phyloP scores from a whole-genome alignment of 1,140 invertebrate genomes.

The Drosophila nasuta region DNA sequence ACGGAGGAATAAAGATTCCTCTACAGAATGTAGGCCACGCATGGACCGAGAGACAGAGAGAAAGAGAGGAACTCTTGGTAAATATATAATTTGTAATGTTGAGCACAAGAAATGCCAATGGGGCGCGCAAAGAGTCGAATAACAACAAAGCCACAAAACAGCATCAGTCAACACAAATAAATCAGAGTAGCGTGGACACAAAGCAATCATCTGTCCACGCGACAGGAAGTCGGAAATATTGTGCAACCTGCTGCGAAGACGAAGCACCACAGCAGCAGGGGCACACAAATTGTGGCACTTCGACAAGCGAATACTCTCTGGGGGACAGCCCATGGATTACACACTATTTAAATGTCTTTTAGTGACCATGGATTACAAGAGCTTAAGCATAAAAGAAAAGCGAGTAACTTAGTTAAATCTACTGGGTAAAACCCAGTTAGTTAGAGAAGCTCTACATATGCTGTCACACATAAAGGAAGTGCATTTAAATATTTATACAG shows the following conservation, averaged over 20 bases:
- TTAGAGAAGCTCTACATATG: too few species aligned
- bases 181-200: constrained; percentile 4
- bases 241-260: constrained; percentile 11
- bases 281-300: background rate
- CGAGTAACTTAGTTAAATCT: too few species aligned
- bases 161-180: constrained; percentile 26
- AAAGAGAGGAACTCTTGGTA: background rate
- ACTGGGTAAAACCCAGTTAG: too few species aligned
- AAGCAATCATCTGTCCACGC: constrained; percentile 24
- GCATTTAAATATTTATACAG: too few species aligned
- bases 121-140: background rate
- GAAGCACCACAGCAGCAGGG: background rate
- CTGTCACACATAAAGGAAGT: too few species aligned
- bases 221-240: constrained; percentile 48
- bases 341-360: background rate
- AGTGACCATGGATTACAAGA: too few species aligned
- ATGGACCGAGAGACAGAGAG: background rate
- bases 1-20: constrained; percentile 16
- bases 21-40: constrained; percentile 12
- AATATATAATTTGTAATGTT: constrained; percentile 7
- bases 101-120: constrained; percentile 5
- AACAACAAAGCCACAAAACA: constrained; percentile 21
- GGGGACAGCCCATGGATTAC: too few species aligned
- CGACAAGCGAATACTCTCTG: constrained; percentile 5
- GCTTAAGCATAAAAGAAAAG: too few species aligned